Percentiles rank a stretch among this genome's conserved stretches.
Conservation (phyloP, 1,140 invertebrate genomes). For the Drosophila tristis region DNA sequence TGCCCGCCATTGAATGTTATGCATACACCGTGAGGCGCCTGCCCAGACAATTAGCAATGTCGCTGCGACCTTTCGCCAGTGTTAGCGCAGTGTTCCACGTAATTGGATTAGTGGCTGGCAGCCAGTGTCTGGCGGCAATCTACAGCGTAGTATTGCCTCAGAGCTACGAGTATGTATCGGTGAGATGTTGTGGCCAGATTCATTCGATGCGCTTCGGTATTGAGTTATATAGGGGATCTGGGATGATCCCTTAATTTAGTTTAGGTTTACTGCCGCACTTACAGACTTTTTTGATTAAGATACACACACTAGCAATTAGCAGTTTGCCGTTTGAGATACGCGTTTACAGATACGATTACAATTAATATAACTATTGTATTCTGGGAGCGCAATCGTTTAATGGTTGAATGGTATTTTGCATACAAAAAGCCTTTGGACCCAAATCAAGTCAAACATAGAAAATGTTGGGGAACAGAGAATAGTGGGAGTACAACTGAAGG, state of each 20-base stretch:
- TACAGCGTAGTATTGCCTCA: constrained; percentile 8
- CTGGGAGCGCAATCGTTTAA: constrained; percentile 66
- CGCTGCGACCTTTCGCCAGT: constrained; percentile 66
- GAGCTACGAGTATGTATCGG: constrained; percentile 10
- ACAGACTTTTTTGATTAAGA: constrained; percentile 82
- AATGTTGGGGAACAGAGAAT: constrained; percentile 46
- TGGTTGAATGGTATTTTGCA: constrained; percentile 78
- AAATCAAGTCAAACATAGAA: constrained; percentile 41
- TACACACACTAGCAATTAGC: constrained; percentile 73
- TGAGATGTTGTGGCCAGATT: constrained; percentile 56
- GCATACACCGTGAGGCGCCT: constrained; percentile 52
- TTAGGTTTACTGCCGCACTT: constrained; percentile 62
- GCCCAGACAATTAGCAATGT: constrained; percentile 38
- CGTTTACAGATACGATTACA: constrained; percentile 51
- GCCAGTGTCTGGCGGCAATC: not conserved
- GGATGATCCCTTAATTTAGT: constrained; percentile 34
- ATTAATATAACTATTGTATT: constrained; percentile 51
- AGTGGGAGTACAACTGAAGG: constrained; percentile 32
- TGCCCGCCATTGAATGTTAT: constrained; percentile 69
- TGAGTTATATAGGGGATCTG: constrained; percentile 30
- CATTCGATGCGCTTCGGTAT: constrained; percentile 60
- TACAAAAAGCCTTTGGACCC: constrained; percentile 82
- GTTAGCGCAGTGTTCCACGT: constrained; percentile 21
- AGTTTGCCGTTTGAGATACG: constrained; percentile 36
- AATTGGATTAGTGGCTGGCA: constrained; percentile 69